Evolutionary conservation across 2,113 vertebrate genomes (phyloP), one percentile per base, ranked within the genome.

Genomic region (Cochlearius cochlearius): DNA sequence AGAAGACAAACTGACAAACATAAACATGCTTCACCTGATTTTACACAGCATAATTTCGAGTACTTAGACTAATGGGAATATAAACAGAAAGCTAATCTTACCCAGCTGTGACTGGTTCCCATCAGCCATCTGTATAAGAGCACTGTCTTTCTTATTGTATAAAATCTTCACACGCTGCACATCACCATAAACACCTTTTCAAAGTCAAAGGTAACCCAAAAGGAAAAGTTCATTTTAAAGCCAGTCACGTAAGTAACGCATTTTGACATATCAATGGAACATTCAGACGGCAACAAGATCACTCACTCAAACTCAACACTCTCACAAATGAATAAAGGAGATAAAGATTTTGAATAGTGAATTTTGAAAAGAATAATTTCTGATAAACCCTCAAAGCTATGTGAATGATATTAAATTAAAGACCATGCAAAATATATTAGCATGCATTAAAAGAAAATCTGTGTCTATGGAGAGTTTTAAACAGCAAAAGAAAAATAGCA

Each of bases 61-160:
- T 68, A 81, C 36, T 90, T 87, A 67, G 22, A 58, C n/a, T 68
- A 94, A 58, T 4, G 10, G 47, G 43, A 90, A 91, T 38, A 85
- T 13, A 85, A 93, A 88, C 49, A 95, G 66, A 39, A 90, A 79
- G 66, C 74, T 81, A 73, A 69, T 97, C 99, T 99, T 98, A 99
- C 99, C 99, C 58, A 99, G 98, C 88, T 99, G 99, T 52, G 99
- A 99, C 92, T 99, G 99, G 98, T 99, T 99, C 93, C 98, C 98
- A 91, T 99, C 99, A 34, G 99, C 99, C 99, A 99, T 99, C 98
- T 99, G 99, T 97, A 99, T 99, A 88, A 99, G 98, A 94, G 99
- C 99, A 97, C 99, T 99, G 98, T 99, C 99, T 98, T 99, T 99
- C 98, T 99, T 99, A 98, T 99, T 99, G 98, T 99, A 99, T 58